Evolutionary conservation across 2,113 vertebrate species (phyloP), one percentile per base, ranked within the genome.

Genomic region (Embiotoca jacksoni): DNA sequence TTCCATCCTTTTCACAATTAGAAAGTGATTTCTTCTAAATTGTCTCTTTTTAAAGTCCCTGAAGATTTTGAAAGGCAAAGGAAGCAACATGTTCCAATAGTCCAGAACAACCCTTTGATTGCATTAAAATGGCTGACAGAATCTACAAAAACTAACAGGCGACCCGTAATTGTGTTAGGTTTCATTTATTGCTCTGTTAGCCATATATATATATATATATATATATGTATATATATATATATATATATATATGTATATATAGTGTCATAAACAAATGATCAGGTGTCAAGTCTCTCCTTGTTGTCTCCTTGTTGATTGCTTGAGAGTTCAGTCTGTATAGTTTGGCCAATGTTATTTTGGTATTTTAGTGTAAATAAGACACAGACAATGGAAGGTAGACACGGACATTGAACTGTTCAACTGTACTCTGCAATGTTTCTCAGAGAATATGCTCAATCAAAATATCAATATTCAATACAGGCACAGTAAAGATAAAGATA

Each of bases 141-240:
- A 23, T 59, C 4, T 4, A 14, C 10, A 4, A 49, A 35, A n/a
- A 52, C 23, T 32, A 16, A 15, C 39, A 9, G 10, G 54, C 16
- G 68, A 14, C 37, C 55, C 59, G 30, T 79, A 78, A 89, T 81
- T 80, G 44, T 39, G 52, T 91, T 89, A 67, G 59, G 63, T 71
- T 71, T 44, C 61, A 57, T 50, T 52, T 72, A 11, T 63, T 52
- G 7, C 32, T 67, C 63, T 68, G 78, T 87, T 82, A 75, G 31
- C 69, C 69, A 54, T 47, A 56, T 63, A 23, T 23, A 23, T 23
- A 1, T 23, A 23, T 23, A 23, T 23, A 23, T 23, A 23, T n/a
- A n/a, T n/a, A 23, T 23, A 23, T 23, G 23, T 23, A 23, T 23
- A 23, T 23, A 23, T 23, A 23, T n/a, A 54, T 47, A 56, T 63